Evolutionary conservation across 1,140 invertebrate genomes (phyloP), one percentile per base, ranked within the genome.

Genomic region (Pogonognathellus flavescens): DNA sequence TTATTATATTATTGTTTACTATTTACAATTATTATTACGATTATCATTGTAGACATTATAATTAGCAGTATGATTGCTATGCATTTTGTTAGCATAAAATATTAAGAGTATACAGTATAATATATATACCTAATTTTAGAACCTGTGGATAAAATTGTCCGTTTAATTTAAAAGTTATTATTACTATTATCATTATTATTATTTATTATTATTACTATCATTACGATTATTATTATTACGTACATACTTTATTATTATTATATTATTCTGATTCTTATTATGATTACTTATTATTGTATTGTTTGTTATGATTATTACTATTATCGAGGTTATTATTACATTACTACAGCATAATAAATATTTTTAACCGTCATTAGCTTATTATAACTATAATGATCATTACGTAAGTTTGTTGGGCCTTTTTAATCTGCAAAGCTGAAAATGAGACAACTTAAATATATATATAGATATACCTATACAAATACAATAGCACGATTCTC

Each of bases 261-360:
- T 18, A 66, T 66, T 66, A 66, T 25, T n/a, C 13, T 59, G 14
- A 59, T 59, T 59, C 14, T 59, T 41, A 41, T 41, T 1, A 41
- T 41, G 1, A 41, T 41, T 41, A 41, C 31, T 41, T 41, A 41
- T 41, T 41, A 41, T 41, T 41, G 6, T 72, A 72, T 72, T 76
- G 70, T 76, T 76, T 76, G 70, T 50, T 76, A 76, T 76, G 31
- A 76, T 76, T 25, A 25, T 66, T 66, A 66, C 25, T 66, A 66
- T 66, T 66, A 66, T 66, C 62, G 62, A 66, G 62, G 62, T 66
- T 66, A 66, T 66, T 66, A 66, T 66, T 66, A 66, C 20, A 66
- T 25, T 41, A 41, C 31, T 57, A 57, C 53, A 57, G 53, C n/a
- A 31, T 76, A 49, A 76, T 76, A 76, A 76, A 76, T 76, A 76